phyloP scores from a whole-genome alignment of 2,113 vertebrate genomes.

The Indicator maculatus region DNA sequence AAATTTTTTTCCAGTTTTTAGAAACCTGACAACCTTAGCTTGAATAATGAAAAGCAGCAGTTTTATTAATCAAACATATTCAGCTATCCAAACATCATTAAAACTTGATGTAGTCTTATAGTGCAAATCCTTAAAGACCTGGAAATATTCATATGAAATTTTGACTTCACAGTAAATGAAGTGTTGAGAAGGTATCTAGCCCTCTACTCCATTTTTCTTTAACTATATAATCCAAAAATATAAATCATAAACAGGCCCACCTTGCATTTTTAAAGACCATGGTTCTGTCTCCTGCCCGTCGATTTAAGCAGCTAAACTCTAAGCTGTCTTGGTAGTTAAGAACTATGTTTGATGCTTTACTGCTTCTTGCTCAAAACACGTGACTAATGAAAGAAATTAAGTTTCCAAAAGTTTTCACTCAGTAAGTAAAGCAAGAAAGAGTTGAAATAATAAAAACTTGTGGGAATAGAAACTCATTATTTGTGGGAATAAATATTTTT shows the following conservation, averaged over 20 bases:
- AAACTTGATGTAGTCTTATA: neutral
- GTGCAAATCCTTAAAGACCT: neutral
- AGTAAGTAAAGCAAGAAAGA: neutral
- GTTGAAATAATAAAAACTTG: neutral
- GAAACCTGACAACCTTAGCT: neutral
- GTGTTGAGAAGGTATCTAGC: neutral
- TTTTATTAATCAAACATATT: conserved; percentile 32
- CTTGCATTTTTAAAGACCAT: neutral
- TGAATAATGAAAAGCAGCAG: neutral
- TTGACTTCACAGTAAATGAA: neutral
- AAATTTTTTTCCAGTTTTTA: neutral
- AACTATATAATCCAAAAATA: neutral
- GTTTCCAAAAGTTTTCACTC: neutral
- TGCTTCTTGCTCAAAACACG: neutral
- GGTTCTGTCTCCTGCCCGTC: neutral
- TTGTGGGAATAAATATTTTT: neutral
- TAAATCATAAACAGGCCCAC: neutral
- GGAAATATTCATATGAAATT: neutral
- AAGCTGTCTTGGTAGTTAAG: neutral
- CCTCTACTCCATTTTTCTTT: neutral
- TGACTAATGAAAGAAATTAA: neutral
- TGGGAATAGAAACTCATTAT: neutral
- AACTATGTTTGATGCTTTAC: neutral
- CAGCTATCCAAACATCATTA: conserved; percentile 2
- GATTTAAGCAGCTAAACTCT: neutral